phyloP scores from a whole-genome alignment of 2,888 invertebrate genomes.

The Chirona hameri region DNA sequence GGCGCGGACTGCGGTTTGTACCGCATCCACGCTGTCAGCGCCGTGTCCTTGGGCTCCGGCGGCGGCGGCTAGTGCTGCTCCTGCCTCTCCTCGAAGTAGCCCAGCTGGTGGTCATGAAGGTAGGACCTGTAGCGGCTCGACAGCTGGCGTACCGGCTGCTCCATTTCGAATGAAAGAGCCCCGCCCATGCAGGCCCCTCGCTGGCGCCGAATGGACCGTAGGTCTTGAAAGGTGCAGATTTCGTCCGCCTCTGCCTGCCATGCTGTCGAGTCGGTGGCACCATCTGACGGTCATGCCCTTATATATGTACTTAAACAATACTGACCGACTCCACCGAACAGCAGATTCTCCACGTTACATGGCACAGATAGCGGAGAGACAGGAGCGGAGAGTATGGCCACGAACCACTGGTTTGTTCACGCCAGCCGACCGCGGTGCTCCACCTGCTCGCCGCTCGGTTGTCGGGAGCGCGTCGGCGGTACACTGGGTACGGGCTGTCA shows the following conservation, averaged over 20 bases:
- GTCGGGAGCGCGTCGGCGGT: background rate
- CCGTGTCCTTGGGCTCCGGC: background rate
- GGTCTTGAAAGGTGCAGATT: background rate
- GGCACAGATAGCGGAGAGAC: background rate
- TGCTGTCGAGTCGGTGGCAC: background rate
- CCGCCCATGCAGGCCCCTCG: background rate
- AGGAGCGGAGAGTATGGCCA: constrained; percentile 6
- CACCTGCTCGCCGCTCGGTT: background rate
- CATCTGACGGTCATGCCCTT: background rate
- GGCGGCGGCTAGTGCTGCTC: background rate
- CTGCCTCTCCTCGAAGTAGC: background rate
- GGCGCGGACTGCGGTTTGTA: background rate
- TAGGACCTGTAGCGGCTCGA: background rate
- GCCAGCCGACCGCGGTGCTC: background rate
- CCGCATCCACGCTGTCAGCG: background rate
- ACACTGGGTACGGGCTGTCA: background rate
- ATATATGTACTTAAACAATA: background rate
- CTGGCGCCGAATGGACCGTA: background rate
- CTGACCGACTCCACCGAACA: background rate
- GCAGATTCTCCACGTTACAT: background rate
- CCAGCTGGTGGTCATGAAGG: background rate
- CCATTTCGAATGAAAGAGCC: background rate
- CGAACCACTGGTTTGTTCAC: background rate
- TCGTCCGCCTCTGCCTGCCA: background rate
- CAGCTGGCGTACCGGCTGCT: background rate